Evolutionary conservation across 2,113 vertebrate genomes (phyloP), one percentile per base, ranked within the genome.

Genomic region (Clinocottus analis): DNA sequence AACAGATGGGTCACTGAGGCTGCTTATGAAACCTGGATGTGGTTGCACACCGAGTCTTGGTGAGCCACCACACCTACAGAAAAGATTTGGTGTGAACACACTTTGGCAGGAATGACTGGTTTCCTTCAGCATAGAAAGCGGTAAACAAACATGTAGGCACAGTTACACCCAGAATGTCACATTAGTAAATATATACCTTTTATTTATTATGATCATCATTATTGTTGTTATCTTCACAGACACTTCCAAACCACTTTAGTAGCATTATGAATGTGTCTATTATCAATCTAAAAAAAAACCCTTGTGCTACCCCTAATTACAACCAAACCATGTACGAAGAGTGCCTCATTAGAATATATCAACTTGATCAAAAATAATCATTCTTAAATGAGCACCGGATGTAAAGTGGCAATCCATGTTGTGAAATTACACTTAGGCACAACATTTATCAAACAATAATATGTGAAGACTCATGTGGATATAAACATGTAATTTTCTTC

Each of bases 1-100:
- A 80, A 37, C 78, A 85, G 72, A 77, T 79, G 55, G 65, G 55
- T 82, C 58, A 29, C 16, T 25, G 12, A 59, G 12, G n/a, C 56
- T 27, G 51, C 37, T 77, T 75, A 63, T 62, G 25, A 77, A 69
- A 76, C 12, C 19, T 16, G 10, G 23, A 64, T 25, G 41, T 9
- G 51, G 25, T n/a, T 14, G 21, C 76, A 68, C 13, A 51, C 49
- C 9, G 49, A 58, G 55, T 72, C 7, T 33, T 7, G 7, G 11
- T 19, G 25, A 77, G 35, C 16, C 33, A 29, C 23, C 25, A 45
- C 35, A 27, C 55, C 1, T 63, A 25, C 13, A 56, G 19, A 67
- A 60, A 35, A 76, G 59, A 10, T 67, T 7, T 56, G 41, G 9
- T 10, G 13, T 16, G 9, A 27, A 56, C 53, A 41, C 25, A 59